These are phyloP conservation scores for Struthidea cinerea DNA, from an alignment of 2,113 vertebrate species.

Conservation along the genomic window DNA sequence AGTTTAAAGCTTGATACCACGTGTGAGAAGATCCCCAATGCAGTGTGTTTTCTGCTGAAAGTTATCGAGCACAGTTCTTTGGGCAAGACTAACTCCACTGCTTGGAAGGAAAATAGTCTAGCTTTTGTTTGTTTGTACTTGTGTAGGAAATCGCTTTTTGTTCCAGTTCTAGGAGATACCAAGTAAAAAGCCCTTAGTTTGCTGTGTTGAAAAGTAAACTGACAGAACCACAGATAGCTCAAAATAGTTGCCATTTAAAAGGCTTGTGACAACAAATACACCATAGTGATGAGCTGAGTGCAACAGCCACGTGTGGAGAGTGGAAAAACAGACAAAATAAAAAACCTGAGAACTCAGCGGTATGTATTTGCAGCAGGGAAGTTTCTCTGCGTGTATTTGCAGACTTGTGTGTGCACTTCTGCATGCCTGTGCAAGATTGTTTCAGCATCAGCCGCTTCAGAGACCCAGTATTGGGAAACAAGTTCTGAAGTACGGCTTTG, in stretches of 20 bases:
- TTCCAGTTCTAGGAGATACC: background rate
- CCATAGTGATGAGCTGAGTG: background rate
- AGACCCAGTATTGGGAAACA: background rate
- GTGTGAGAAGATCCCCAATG: background rate
- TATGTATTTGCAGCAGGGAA: background rate
- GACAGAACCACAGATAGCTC: background rate
- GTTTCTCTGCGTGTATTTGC: background rate
- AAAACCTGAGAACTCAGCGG: background rate
- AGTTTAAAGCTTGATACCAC: background rate
- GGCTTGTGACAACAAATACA: background rate
- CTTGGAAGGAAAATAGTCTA: background rate
- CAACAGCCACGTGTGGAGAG: background rate
- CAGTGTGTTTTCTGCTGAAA: background rate
- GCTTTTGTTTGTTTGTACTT: conserved; percentile 9
- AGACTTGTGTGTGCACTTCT: fast-evolving
- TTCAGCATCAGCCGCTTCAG: fast-evolving
- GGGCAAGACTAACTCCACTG: background rate
- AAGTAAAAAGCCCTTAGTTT: background rate
- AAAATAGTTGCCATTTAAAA: conserved; percentile 7
- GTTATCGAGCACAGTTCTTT: background rate
- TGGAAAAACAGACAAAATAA: background rate
- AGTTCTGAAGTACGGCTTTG: background rate
- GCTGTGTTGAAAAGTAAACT: background rate
- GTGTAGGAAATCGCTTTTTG: background rate
- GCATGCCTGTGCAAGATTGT: background rate